Conservation (phyloP, 2,797 vertebrate genomes). For the Sciurus carolinensis region DNA sequence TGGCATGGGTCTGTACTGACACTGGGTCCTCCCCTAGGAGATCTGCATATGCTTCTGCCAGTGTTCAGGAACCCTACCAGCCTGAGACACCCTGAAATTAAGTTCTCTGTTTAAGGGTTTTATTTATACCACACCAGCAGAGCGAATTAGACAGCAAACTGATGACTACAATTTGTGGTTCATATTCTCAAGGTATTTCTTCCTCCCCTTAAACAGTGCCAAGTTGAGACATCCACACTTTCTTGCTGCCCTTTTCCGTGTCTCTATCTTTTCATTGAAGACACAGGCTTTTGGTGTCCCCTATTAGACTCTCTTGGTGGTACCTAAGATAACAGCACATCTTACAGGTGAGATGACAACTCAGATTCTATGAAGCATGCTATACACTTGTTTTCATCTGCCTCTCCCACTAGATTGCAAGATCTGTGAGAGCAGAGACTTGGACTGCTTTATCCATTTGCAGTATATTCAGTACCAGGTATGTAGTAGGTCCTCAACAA, state of each 20-base stretch:
- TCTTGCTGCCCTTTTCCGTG: not conserved
- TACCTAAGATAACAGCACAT: not conserved
- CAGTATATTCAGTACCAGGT: not conserved
- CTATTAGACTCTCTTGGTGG: not conserved
- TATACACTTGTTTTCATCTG: not conserved
- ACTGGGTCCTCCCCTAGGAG: not conserved
- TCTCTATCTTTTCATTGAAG: constrained; percentile 20
- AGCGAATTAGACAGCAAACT: constrained; percentile 11
- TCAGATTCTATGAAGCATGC: not conserved
- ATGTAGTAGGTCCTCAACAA: constrained; percentile 1
- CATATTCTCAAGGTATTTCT: not conserved
- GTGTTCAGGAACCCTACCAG: not conserved
- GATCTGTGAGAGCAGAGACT: not conserved
- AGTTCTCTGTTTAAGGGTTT: not conserved
- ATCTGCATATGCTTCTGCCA: not conserved
- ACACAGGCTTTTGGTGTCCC: not conserved
- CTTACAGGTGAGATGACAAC: constrained; percentile 9
- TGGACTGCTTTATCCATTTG: not conserved
- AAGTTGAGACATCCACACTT: not conserved
- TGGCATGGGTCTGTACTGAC: not conserved
- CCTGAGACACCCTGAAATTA: not conserved
- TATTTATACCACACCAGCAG: not conserved
- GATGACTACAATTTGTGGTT: not conserved
- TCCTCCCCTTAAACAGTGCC: not conserved
- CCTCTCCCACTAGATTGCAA: not conserved